These are phyloP conservation scores for Dendrolimus punctatus DNA, from an alignment of 1,140 invertebrate genomes.

Conservation along the genomic window DNA sequence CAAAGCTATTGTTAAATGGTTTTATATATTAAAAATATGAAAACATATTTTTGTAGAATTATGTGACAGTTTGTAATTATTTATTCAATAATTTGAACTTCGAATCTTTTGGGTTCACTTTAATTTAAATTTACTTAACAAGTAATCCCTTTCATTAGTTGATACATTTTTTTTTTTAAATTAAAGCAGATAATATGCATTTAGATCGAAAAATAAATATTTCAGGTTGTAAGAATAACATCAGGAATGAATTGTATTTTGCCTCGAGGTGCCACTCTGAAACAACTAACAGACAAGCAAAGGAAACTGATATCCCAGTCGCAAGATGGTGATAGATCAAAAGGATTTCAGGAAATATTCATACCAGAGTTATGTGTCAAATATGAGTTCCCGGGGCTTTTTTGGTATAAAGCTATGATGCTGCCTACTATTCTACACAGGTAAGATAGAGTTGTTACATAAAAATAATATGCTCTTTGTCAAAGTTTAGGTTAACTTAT, in stretches of 20 bases:
- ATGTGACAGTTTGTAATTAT: no score
- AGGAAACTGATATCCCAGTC: slow-evolving; percentile 6
- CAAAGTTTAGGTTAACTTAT: no score
- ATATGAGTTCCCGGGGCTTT: slow-evolving; percentile 11
- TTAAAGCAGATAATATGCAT: no score
- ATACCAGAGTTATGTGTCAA: slow-evolving; percentile 13
- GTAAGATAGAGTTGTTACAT: neutral
- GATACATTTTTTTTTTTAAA: no score
- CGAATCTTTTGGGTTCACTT: no score
- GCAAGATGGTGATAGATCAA: slow-evolving; percentile 11
- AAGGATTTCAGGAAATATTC: slow-evolving; percentile 9
- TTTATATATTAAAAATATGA: no score
- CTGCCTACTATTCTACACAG: slow-evolving; percentile 13
- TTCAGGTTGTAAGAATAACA: slow-evolving; percentile 11
- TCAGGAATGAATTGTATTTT: slow-evolving; percentile 16
- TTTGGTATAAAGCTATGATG: slow-evolving; percentile 14
- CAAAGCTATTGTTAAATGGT: no score
- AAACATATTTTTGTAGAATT: no score
- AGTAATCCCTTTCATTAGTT: no score
- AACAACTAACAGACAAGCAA: slow-evolving; percentile 10
- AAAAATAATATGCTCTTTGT: no score
- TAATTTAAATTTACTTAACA: no score
- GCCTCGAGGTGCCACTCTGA: slow-evolving; percentile 12
- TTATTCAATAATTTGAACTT: no score
- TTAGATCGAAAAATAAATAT: neutral